Percentiles rank a stretch among this genome's conserved stretches.
phyloP scores from a whole-genome alignment of 2,113 vertebrate species.

The Spea bombifrons region DNA sequence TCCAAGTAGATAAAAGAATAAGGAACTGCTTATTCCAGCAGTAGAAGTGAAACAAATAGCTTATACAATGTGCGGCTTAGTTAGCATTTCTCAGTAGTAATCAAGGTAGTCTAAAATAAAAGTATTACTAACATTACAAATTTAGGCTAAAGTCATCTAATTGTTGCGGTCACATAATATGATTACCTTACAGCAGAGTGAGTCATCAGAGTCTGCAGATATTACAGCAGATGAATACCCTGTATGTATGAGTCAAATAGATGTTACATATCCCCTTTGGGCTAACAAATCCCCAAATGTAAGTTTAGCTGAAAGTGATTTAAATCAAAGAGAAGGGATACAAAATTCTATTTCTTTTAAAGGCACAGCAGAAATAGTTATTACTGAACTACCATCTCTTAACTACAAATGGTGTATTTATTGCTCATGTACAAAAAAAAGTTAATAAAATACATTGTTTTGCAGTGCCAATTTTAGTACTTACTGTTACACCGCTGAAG shows the following conservation, averaged over 20 bases:
- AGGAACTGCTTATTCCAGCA: slow-evolving; percentile 24
- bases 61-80: slow-evolving; percentile 29
- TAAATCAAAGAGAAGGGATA: slow-evolving; percentile 34
- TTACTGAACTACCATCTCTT: slow-evolving; percentile 4
- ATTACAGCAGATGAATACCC: slow-evolving; percentile 38
- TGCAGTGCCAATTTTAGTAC: too few relatives aligned
- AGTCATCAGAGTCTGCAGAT: slow-evolving; percentile 42
- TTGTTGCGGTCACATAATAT: slow-evolving; percentile 46
- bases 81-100: slow-evolving; percentile 31
- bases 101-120: slow-evolving; percentile 23
- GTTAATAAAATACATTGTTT: too few relatives aligned
- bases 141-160: slow-evolving; percentile 42
- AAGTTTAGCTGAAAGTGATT: slow-evolving; percentile 41
- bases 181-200: slow-evolving; percentile 46
- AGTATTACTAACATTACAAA: slow-evolving; percentile 34
- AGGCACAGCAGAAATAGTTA: not conserved
- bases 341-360: not conserved
- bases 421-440: too few relatives aligned
- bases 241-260: slow-evolving; percentile 38
- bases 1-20: not conserved
- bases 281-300: slow-evolving; percentile 40
- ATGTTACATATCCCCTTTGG: slow-evolving; percentile 41
- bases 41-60: slow-evolving; percentile 18
- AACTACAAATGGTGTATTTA: too few relatives aligned
- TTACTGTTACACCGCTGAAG: too few relatives aligned